Percentiles rank a stretch among this genome's conserved stretches.
phyloP scores from a whole-genome alignment of 2,797 vertebrate genomes.

The Halcyon chelicuti region DNA sequence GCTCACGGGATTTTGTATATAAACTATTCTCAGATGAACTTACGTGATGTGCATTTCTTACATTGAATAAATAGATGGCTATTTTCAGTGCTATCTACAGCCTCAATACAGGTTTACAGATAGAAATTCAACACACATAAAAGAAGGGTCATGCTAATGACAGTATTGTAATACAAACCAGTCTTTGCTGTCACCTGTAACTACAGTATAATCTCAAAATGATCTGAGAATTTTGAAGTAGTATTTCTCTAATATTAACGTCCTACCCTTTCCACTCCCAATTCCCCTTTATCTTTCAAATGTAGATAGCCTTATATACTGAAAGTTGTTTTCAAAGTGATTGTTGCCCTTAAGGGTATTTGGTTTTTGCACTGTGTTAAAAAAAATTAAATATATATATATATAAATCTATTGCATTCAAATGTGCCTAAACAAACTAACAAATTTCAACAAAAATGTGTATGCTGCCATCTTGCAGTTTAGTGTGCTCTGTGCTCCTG shows the following conservation, averaged over 20 bases:
- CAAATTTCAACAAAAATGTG: slow-evolving; percentile 18
- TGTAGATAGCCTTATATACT: slow-evolving; percentile 51
- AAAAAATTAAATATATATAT: background rate
- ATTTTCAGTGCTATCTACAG: slow-evolving; percentile 20
- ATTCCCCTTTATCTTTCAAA: slow-evolving; percentile 40
- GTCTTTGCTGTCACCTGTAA: slow-evolving; percentile 25
- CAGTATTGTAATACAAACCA: background rate
- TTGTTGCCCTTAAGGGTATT: slow-evolving; percentile 63
- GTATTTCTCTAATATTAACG: slow-evolving; percentile 17
- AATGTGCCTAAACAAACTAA: slow-evolving; percentile 76
- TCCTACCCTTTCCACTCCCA: slow-evolving; percentile 4
- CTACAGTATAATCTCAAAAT: slow-evolving; percentile 1
- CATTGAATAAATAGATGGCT: background rate
- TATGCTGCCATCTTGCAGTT: slow-evolving; percentile 76
- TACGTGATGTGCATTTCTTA: background rate
- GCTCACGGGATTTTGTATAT: slow-evolving; percentile 21
- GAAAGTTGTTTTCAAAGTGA: slow-evolving; percentile 60
- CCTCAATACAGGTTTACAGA: background rate
- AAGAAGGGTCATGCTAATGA: background rate
- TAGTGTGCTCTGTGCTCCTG: slow-evolving; percentile 64
- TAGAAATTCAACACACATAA: background rate
- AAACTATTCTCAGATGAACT: background rate
- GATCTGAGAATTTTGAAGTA: slow-evolving; percentile 44
- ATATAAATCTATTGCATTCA: slow-evolving; percentile 60
- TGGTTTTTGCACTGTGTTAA: slow-evolving; percentile 78